These are phyloP conservation scores for Pitta sordida DNA, from an alignment of 2,113 vertebrate genomes.

Conservation along the genomic window DNA sequence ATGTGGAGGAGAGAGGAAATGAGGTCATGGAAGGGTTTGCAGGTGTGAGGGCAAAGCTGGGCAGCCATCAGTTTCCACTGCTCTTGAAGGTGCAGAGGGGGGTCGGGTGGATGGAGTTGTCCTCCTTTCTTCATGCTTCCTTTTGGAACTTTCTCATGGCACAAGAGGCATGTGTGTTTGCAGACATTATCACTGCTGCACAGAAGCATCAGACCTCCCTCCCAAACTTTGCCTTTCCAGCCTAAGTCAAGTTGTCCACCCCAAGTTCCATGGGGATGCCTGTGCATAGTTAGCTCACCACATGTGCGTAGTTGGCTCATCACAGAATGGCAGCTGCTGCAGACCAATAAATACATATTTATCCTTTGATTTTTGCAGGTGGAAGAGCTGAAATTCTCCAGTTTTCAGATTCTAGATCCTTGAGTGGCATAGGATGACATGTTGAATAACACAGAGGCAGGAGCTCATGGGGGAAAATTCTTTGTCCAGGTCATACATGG, in stretches of 20 bases:
- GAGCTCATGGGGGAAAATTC: not conserved
- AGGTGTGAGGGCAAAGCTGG: conserved; percentile 14
- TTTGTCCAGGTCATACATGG: not conserved
- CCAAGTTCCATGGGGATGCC: not conserved
- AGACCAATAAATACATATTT: not conserved
- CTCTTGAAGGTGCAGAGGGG: not conserved
- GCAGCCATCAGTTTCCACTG: not conserved
- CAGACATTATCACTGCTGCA: not conserved
- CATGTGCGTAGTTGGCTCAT: not conserved
- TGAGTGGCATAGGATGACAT: not conserved
- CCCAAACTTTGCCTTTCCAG: not conserved
- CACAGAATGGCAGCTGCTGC: not conserved
- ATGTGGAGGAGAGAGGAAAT: conserved; percentile 38
- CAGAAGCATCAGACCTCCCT: not conserved
- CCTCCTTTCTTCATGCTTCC: not conserved
- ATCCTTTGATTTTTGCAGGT: not conserved
- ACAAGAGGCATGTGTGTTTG: not conserved
- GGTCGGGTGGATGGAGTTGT: not conserved
- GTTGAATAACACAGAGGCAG: fast-evolving
- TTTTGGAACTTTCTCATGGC: not conserved
- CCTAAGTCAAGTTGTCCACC: not conserved
- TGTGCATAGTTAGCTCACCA: fast-evolving
- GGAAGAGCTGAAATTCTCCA: not conserved
- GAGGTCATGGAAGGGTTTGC: conserved; percentile 12
- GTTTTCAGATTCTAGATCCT: not conserved